Evolutionary conservation across 2,888 invertebrate genomes (phyloP), one percentile per base, ranked within the genome.

Genomic region (Drosophila maculinotata): DNA sequence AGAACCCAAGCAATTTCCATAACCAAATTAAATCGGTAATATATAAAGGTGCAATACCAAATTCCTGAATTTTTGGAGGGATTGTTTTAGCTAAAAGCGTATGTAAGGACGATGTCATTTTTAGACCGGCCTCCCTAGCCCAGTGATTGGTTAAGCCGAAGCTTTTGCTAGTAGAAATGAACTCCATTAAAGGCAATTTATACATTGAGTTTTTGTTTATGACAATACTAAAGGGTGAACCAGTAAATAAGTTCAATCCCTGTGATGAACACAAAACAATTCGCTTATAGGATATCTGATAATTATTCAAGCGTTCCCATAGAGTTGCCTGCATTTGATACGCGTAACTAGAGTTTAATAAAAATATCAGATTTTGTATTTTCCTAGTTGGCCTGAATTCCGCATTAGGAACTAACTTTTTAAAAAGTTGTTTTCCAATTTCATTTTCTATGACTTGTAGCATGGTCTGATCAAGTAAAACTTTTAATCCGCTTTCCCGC

Each of bases 181-280:
- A 70, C 10, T 52, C 31, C 0, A 12, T 6, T 8, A 65, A 35
- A 0, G 70, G 31, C 1, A 44, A 5, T 6, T 20, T 44, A 26
- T 33, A 65, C 8, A 69, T 8, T 0, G 65, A 53, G 28, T 65
- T 70, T 6, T 10, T 8, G 7, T n/a, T 20, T 3, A 70, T 2
- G 0, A 15, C 17, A 6, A 15, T 6, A 31, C 28, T 20, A 0
- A 28, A 0, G 0, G 15, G 12, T 14, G 14, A 1, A 1, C 8
- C n/a, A 0, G 3, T 3, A 1, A 8, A 1, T 20, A 69, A 0
- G 0, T 0, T 3, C 1, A 69, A 20, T 1, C 25, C 41, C 7
- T 0, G 7, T 0, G 42, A 17, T 0, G 3, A 48, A 9, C 70
- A 69, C 1, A 69, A 14, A 0, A 20, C 0, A 1, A n/a, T 20